Evolutionary conservation across 2,113 vertebrate genomes (phyloP).

Genomic region (Neodon shergylaensis): DNA sequence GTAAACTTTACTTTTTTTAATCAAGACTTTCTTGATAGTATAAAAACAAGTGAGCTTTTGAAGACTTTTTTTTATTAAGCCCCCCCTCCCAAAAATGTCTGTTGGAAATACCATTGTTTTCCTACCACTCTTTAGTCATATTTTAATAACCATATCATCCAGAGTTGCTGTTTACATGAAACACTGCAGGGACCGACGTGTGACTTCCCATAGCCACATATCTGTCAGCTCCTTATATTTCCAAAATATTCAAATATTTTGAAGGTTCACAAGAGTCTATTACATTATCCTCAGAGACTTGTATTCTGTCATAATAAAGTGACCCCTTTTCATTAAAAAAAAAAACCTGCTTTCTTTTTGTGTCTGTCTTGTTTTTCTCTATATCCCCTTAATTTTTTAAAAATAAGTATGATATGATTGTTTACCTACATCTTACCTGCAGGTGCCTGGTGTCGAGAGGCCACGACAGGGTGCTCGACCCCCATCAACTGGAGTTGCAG

Average conservation of each 20-base stretch:
- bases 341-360: neutral
- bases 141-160: neutral
- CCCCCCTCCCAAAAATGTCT: neutral
- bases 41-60: neutral
- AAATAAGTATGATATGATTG: neutral
- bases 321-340: neutral
- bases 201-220: neutral
- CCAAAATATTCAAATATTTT: neutral
- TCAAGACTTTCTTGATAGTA: constrained; percentile 41
- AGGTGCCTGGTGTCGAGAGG: neutral
- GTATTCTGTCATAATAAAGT: constrained; percentile 2
- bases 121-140: neutral
- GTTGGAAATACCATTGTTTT: neutral
- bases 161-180: constrained; percentile 3
- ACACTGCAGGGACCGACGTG: neutral
- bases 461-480: neutral
- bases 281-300: neutral
- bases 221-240: neutral
- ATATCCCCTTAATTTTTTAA: neutral
- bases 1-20: constrained; percentile 38
- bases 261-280: neutral
- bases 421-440: neutral
- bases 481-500: no score
- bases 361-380: neutral
- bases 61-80: neutral